These are phyloP conservation scores for Palythoa heliodiscus DNA, from an alignment of 92 coral and sea anemone species.

Conservation along the genomic window DNA sequence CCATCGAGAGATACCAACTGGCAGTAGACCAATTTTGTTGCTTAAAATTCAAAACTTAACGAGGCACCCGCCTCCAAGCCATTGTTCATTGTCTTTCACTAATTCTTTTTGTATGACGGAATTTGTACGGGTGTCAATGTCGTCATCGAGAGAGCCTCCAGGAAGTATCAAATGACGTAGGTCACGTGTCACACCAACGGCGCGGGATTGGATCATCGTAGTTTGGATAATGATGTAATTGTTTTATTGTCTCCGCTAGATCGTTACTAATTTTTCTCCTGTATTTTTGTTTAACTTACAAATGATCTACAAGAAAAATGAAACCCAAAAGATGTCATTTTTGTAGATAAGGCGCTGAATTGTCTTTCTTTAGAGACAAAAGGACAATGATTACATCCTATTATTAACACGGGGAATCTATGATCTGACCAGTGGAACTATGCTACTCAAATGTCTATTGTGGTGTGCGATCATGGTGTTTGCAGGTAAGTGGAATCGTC, in stretches of 20 bases:
- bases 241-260: slow-evolving; percentile 24
- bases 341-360: neutral
- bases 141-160: slow-evolving; percentile 38
- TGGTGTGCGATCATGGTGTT: slow-evolving; percentile 32
- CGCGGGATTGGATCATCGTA: slow-evolving; percentile 16
- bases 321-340: slow-evolving; percentile 36
- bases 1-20: too few species aligned
- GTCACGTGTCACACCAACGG: slow-evolving; percentile 19
- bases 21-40: too few species aligned
- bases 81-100: slow-evolving; percentile 27
- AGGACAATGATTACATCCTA: neutral
- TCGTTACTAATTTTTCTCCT: slow-evolving; percentile 5
- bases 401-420: slow-evolving; percentile 12
- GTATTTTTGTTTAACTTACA: neutral
- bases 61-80: slow-evolving; percentile 18
- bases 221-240: slow-evolving; percentile 38
- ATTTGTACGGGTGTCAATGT: slow-evolving; percentile 48
- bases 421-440: slow-evolving; percentile 23
- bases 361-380: neutral
- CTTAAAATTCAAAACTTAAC: too few species aligned
- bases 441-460: slow-evolving; percentile 44
- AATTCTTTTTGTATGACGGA: slow-evolving; percentile 82
- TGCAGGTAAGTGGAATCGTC: slow-evolving; percentile 24
- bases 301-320: slow-evolving; percentile 7
- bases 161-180: slow-evolving; percentile 20